Conservation (phyloP, 2,113 vertebrate genomes). For the Rostratula benghalensis region DNA sequence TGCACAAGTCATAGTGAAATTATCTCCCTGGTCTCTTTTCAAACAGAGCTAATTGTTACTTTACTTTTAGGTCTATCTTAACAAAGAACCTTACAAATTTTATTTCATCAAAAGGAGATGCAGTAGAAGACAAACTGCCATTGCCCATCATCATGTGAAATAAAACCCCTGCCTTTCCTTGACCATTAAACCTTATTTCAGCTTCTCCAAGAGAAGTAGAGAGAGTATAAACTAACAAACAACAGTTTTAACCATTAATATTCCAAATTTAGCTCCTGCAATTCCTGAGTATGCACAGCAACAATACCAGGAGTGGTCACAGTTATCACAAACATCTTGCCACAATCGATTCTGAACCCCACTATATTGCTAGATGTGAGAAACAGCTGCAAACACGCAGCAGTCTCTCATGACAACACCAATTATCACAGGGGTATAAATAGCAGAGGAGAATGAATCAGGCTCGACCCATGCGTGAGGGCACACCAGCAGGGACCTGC, state of each 20-base stretch:
- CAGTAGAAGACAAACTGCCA: background rate
- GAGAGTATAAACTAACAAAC: background rate
- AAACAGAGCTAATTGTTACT: slow-evolving; percentile 45
- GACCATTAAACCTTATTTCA: background rate
- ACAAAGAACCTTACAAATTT: background rate
- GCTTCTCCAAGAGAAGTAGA: background rate
- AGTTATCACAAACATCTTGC: background rate
- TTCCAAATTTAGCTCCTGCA: background rate
- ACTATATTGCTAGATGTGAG: background rate
- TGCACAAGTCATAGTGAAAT: slow-evolving; percentile 27
- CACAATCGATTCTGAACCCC: background rate
- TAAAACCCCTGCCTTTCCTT: background rate
- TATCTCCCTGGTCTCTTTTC: slow-evolving; percentile 42
- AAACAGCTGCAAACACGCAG: background rate
- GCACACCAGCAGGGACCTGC: background rate
- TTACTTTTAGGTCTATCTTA: slow-evolving; percentile 22
- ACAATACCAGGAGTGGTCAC: background rate
- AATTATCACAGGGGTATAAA: background rate
- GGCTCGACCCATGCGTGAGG: background rate
- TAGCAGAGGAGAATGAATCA: background rate
- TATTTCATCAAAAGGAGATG: background rate
- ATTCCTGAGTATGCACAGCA: background rate
- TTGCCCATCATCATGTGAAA: background rate
- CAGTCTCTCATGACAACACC: background rate
- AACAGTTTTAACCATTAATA: background rate